Percentiles rank a stretch among this genome's conserved stretches.
These are phyloP conservation scores for Euura lappo DNA, from an alignment of 1,140 invertebrate genomes.

Conservation along the genomic window DNA sequence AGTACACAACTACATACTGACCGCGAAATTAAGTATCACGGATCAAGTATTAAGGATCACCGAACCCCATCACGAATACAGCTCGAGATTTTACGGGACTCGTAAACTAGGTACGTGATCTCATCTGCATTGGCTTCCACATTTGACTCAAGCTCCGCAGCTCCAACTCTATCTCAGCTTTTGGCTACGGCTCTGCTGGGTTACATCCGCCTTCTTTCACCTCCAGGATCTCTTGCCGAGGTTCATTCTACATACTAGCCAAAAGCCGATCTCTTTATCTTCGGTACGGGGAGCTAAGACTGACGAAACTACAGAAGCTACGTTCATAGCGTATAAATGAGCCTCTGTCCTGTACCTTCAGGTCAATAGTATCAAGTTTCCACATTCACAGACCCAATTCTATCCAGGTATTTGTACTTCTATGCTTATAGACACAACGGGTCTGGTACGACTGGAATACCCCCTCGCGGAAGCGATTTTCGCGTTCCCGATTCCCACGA, in stretches of 20 bases:
- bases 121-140: neutral
- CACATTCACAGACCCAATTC: neutral
- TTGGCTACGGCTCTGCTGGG: neutral
- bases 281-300: neutral
- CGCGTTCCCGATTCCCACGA: neutral
- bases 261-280: neutral
- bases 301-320: neutral
- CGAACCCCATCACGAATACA: neutral
- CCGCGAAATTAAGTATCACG: neutral
- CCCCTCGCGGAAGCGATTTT: neutral
- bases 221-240: neutral
- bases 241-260: neutral
- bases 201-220: slow-evolving; percentile 1
- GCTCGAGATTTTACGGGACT: neutral
- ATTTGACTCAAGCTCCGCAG: neutral
- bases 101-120: neutral
- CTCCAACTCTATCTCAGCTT: neutral
- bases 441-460: neutral
- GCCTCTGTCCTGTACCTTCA: neutral
- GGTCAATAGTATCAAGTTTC: slow-evolving; percentile 2
- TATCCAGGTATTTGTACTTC: neutral
- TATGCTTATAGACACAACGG: neutral
- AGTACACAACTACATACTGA: neutral
- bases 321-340: neutral
- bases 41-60: neutral